Conservation (phyloP, 2,888 invertebrate species). For the Phragmatobia fuliginosa region DNA sequence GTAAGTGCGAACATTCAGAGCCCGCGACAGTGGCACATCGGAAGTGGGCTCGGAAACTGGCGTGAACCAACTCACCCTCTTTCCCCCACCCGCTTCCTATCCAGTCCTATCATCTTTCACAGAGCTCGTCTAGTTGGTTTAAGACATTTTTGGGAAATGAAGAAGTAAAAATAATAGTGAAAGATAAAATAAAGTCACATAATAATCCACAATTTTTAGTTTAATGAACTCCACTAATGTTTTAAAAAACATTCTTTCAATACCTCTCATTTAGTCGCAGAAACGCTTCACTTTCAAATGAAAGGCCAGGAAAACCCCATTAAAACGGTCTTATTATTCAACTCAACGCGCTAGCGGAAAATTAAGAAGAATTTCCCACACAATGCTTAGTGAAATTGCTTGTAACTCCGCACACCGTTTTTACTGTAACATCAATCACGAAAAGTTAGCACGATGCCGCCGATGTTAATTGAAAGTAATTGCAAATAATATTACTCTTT, state of each 20-base stretch:
- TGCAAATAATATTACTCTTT: conserved; percentile 41
- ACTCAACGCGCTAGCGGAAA: conserved; percentile 71
- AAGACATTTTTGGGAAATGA: conserved; percentile 6
- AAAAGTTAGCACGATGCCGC: conserved; percentile 53
- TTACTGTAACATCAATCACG: conserved; percentile 61
- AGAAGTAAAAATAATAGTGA: not conserved
- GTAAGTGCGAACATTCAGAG: conserved; percentile 39
- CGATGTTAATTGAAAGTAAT: conserved; percentile 62
- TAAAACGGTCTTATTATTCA: conserved; percentile 74
- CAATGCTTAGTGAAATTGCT: conserved; percentile 70
- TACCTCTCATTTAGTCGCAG: conserved; percentile 52
- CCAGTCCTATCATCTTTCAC: conserved; percentile 41
- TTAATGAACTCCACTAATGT: conserved; percentile 12
- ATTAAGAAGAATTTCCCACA: conserved; percentile 75
- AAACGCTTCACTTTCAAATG: conserved; percentile 64
- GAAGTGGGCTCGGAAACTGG: conserved; percentile 61
- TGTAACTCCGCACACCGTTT: conserved; percentile 59
- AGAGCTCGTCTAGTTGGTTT: conserved; percentile 26
- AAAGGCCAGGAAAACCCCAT: conserved; percentile 70
- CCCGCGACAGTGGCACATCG: conserved; percentile 50
- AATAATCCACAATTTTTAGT: not conserved
- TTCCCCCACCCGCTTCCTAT: conserved; percentile 37
- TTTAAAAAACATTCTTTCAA: conserved; percentile 43
- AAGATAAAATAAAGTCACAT: not conserved
- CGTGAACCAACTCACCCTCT: conserved; percentile 46